Evolutionary conservation across 2,113 vertebrate species (phyloP), one percentile per base, ranked within the genome.

Genomic region (Paedocypris sp.): DNA sequence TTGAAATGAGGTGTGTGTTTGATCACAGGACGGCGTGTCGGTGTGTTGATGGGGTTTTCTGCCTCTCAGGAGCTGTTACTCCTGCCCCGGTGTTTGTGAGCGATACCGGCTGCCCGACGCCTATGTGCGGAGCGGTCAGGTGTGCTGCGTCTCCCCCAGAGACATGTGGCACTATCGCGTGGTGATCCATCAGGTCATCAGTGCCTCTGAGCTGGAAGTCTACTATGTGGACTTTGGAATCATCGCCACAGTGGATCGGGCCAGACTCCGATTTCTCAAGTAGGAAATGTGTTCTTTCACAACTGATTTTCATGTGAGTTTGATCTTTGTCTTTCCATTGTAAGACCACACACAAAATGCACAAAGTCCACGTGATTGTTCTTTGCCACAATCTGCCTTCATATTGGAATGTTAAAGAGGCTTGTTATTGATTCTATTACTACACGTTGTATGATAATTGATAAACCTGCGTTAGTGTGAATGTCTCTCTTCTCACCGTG

Each of bases 211-310:
- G 36, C 89, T 94, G 0, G 81, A 91, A 63, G 92, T 97, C 2
- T 97, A 90, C 79, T 96, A 75, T 2, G 84, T 86, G 0, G 95
- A 97, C 72, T 96, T 86, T 2, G 95, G 95, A 8, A 83, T 86
- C 61, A 33, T 88, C 0, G 66, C 68, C 1, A 42, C 67, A n/a
- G 89, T 91, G 10, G 81, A 58, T 4, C 90, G 70, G 11, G 75
- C 77, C 35, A 72, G 64, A 3, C 85, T 98, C 42, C 85, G 86
- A 43, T 92, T 98, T 66, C 92, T 98, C 45, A 97, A 98, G 93
- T 97, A 80, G 72, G 88, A 28, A 1, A 15, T 16, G 13, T 31
- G 4, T 18, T 35, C 6, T 33, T 6, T 45, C 9, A 15, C 35
- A 11, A 5, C n/a, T n/a, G n/a, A n/a, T n/a, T n/a, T n/a, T n/a